Evolutionary conservation across 2,113 vertebrate species (phyloP).

Genomic region (Zonotrichia leucophrys): DNA sequence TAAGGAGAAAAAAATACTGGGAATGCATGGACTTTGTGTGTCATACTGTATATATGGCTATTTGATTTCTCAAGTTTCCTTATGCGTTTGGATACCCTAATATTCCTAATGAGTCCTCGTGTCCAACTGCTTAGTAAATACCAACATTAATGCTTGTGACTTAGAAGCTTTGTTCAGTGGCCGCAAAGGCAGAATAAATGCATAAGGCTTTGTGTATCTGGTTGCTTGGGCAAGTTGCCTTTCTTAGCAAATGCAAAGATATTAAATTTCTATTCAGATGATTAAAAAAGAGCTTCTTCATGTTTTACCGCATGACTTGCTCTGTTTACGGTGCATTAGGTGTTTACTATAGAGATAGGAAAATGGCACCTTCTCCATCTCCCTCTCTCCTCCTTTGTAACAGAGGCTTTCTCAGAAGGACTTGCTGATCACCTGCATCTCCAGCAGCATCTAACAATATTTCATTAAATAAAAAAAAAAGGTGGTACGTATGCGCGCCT

Average conservation of each 20-base stretch:
- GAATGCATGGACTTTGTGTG: background rate
- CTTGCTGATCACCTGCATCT: background rate
- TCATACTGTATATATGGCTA: background rate
- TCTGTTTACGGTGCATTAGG: slow-evolving; percentile 65
- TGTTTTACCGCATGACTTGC: slow-evolving; percentile 68
- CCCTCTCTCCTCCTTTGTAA: slow-evolving; percentile 21
- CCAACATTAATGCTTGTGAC: slow-evolving; percentile 58
- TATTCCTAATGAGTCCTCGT: slow-evolving; percentile 58
- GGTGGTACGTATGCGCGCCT: background rate
- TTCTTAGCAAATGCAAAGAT: slow-evolving; percentile 76
- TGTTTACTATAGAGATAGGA: slow-evolving; percentile 65
- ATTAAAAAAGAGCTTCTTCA: slow-evolving; percentile 79
- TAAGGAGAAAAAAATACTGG: background rate
- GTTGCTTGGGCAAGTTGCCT: slow-evolving; percentile 71
- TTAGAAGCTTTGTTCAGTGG: slow-evolving; percentile 67
- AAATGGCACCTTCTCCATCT: slow-evolving; percentile 44
- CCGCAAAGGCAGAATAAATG: slow-evolving; percentile 71
- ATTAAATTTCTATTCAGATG: slow-evolving; percentile 81
- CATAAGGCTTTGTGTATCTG: slow-evolving; percentile 68
- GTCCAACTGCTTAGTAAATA: slow-evolving; percentile 55
- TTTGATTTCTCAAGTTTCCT: slow-evolving; percentile 54
- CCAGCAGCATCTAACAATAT: background rate
- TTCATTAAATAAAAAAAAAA: background rate
- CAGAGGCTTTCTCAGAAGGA: slow-evolving; percentile 36
- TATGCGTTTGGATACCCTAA: slow-evolving; percentile 36